Base-by-base conservation (phyloP, 2,797 vertebrate species). In the Peromyscus melanophrys region DNA sequence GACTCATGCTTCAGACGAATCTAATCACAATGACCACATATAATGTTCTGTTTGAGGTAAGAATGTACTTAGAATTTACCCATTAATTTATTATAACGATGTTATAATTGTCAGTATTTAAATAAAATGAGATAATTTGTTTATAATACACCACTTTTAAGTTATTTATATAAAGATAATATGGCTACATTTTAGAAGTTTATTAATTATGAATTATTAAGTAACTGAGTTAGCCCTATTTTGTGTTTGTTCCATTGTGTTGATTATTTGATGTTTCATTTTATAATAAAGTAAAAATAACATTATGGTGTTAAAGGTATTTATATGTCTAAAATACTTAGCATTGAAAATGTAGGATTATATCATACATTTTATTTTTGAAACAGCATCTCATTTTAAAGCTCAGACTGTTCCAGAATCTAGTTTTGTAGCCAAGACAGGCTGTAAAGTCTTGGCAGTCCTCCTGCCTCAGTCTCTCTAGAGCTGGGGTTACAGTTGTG, bases 31-130 rank as follows among this genome's bases (percentile, higher is more conserved):
- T 99, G 99, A 99, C 99, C 77, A 99, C 99, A 34, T 99, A 99
- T 98, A 99, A 99, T 87, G 99, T 99, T 95, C 99, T 99, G 3
- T 99, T 99, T 96, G 99, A 99, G 99, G 99, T 99, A 98, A n/a
- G 96, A 97, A 94, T 96, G 25, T 92, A 96, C 82, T 97, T 98
- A 97, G 73, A 89, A 96, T 96, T 96, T 96, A 95, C 49, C 96
- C 97, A 86, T 8, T 98, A 96, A 97, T 98, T 98, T 97, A 93
- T 96, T 98, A 87, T 92, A 96, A 98, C 98, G 96, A 96, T 97
- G n/a, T 82, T 95, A 92, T 97, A 93, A 97, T 98, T 96, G 46
- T 75, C 94, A 69, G 34, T 84, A 93, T 98, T 87, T 95, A 98
- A 96, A 92, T 97, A 57, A 94, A 89, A 85, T 91, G 81, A 95